These are phyloP conservation scores for Artibeus lituratus DNA, from an alignment of 2,797 vertebrate genomes.

Conservation along the genomic window DNA sequence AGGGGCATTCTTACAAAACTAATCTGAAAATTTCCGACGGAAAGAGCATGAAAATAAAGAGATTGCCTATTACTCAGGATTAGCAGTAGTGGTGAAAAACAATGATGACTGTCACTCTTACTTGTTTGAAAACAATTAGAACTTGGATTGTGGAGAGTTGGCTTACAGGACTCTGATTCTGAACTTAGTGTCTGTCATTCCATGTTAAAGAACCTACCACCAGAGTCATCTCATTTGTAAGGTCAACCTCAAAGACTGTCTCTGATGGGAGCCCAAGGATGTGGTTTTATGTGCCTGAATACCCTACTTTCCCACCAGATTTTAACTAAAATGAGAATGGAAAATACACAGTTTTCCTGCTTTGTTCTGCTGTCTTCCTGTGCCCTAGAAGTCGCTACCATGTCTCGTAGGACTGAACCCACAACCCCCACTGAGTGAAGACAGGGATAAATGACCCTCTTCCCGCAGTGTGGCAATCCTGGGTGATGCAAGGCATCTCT, in stretches of 20 bases:
- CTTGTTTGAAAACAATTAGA: not conserved
- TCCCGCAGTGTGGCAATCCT: too few species aligned
- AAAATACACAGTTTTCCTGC: not conserved
- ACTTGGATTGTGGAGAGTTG: not conserved
- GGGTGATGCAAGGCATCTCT: not conserved
- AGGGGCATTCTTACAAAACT: not conserved
- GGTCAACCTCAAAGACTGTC: not conserved
- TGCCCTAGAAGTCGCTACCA: too few species aligned
- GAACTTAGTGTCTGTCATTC: too few species aligned
- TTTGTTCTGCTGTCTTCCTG: not conserved
- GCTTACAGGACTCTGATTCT: not conserved
- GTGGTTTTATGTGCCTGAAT: not conserved
- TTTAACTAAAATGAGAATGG: not conserved
- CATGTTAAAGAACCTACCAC: not conserved
- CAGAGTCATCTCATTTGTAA: not conserved
- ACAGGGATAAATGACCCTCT: not conserved
- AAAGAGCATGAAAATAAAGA: not conserved
- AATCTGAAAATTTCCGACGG: not conserved
- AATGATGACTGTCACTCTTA: not conserved
- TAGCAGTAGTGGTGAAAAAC: not conserved
- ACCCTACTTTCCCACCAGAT: not conserved
- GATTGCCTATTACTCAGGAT: not conserved
- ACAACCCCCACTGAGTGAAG: fast-evolving
- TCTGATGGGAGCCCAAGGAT: not conserved
- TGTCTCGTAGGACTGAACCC: fast-evolving